These are phyloP conservation scores for Cephus runcator DNA, from an alignment of 2,888 invertebrate genomes.

Conservation along the genomic window DNA sequence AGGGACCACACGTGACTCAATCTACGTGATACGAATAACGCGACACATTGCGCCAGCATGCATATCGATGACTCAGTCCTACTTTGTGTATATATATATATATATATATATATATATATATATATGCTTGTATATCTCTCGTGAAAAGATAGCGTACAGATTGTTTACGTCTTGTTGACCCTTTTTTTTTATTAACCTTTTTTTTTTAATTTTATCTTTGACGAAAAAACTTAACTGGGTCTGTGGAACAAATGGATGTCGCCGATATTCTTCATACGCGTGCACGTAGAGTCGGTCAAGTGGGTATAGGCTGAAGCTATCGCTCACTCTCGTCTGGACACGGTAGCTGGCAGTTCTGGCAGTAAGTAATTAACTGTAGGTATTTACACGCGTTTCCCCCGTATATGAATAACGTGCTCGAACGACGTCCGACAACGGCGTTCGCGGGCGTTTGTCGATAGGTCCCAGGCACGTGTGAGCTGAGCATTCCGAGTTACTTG, in stretches of 20 bases:
- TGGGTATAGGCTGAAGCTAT: constrained; percentile 37
- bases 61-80: constrained; percentile 1
- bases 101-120: neutral
- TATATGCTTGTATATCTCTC: neutral
- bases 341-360: constrained; percentile 56
- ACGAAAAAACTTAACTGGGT: neutral
- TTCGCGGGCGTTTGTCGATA: constrained; percentile 37
- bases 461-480: neutral
- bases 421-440: constrained; percentile 14
- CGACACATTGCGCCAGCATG: constrained; percentile 8
- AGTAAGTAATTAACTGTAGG: constrained; percentile 52
- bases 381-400: constrained; percentile 45
- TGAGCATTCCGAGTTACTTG: neutral
- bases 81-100: neutral
- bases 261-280: neutral
- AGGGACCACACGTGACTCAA: constrained; percentile 15
- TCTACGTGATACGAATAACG: constrained; percentile 8
- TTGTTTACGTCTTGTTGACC: neutral
- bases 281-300: constrained; percentile 8
- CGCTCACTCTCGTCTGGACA: constrained; percentile 42
- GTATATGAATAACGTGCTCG: constrained; percentile 41
- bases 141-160: neutral
- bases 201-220: neutral
- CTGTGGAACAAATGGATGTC: neutral
- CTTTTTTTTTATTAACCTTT: neutral